phyloP scores from a whole-genome alignment of 2,113 vertebrate genomes.

The cattle (Bos taurus) region DNA sequence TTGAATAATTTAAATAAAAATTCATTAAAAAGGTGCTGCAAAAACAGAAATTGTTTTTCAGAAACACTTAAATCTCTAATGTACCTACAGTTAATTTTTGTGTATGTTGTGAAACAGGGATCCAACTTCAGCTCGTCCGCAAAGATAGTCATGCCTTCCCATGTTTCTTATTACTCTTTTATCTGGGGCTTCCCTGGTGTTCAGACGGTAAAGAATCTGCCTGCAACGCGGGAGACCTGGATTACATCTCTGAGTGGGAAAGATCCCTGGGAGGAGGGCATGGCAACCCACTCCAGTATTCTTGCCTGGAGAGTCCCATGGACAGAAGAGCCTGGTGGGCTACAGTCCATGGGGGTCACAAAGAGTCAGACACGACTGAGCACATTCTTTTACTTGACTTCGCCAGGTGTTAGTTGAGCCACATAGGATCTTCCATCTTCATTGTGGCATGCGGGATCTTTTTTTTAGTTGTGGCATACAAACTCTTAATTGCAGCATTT shows the following conservation, averaged over 20 bases:
- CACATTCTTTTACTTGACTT: neutral
- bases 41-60: neutral
- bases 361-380: neutral
- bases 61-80: neutral
- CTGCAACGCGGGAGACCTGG: accelerated
- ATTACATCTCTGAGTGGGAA: neutral
- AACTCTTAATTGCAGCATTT: neutral
- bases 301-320: neutral
- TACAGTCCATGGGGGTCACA: neutral
- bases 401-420: neutral
- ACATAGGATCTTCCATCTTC: neutral
- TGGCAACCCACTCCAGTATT: neutral
- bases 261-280: neutral
- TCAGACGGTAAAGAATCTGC: neutral
- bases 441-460: neutral
- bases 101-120: neutral
- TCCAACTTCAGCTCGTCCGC: neutral
- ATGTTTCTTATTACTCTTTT: neutral
- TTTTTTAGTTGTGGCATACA: neutral
- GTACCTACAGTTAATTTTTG: neutral
- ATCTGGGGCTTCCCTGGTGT: neutral
- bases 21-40: neutral
- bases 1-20: neutral
- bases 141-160: neutral
- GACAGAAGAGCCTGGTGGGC: neutral